phyloP scores from a whole-genome alignment of 1,140 invertebrate genomes.

The Rhizoglyphus robini region DNA sequence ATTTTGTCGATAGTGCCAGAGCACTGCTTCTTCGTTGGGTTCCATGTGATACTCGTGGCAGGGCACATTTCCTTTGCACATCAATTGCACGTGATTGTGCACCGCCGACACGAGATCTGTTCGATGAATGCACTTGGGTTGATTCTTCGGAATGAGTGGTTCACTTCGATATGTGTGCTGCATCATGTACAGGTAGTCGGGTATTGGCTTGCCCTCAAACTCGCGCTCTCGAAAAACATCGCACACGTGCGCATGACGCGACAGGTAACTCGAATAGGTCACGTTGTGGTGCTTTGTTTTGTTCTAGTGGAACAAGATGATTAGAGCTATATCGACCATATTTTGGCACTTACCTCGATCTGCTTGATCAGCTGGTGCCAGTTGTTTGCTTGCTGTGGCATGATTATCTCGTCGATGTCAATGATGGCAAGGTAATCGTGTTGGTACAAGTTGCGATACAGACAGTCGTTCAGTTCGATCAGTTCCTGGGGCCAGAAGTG shows the following conservation, averaged over 20 bases:
- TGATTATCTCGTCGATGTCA: constrained; percentile 75
- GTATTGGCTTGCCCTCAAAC: constrained; percentile 44
- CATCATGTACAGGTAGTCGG: constrained; percentile 79
- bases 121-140: constrained; percentile 86
- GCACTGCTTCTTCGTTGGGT: background rate
- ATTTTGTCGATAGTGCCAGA: constrained; percentile 4
- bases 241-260: constrained; percentile 1
- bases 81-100: constrained; percentile 80
- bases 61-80: constrained; percentile 55
- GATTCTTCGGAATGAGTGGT: constrained; percentile 76
- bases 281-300: background rate
- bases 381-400: constrained; percentile 40
- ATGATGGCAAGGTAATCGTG: constrained; percentile 69
- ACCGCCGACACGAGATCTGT: constrained; percentile 69
- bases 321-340: too few species aligned
- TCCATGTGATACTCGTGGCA: too few species aligned
- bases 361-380: constrained; percentile 11
- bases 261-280: background rate
- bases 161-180: constrained; percentile 75
- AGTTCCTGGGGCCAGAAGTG: constrained; percentile 9
- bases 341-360: background rate
- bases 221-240: constrained; percentile 19
- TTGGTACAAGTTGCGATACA: constrained; percentile 68
- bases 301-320: too few species aligned
- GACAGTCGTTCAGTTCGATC: constrained; percentile 68